Conservation (phyloP, 2,888 invertebrate genomes). For the Amblyjoppa fuscipennis region DNA sequence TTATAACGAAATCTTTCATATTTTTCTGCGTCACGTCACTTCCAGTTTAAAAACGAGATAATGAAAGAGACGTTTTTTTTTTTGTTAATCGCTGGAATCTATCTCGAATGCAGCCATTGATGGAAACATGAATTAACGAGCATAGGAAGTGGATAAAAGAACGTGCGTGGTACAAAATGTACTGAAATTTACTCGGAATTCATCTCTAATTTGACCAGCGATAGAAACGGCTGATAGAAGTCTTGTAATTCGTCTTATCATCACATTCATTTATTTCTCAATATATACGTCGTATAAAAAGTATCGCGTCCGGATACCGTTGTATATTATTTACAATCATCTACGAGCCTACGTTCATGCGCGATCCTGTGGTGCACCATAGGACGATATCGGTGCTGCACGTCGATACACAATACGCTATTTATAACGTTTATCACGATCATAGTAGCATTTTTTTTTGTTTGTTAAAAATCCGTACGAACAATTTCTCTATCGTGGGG, state of each 20-base stretch:
- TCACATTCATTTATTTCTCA: slow-evolving; percentile 60
- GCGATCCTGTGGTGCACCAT: neutral
- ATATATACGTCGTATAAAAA: slow-evolving; percentile 51
- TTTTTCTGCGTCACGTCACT: too few species aligned
- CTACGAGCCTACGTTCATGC: neutral
- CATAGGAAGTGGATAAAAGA: too few species aligned
- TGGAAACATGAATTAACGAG: too few species aligned
- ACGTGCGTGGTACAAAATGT: too few species aligned
- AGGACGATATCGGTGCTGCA: slow-evolving; percentile 35
- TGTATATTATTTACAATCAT: slow-evolving; percentile 49
- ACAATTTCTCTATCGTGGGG: neutral
- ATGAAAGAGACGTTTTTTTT: too few species aligned
- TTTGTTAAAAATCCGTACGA: neutral
- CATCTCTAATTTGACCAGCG: neutral
- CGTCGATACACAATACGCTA: neutral
- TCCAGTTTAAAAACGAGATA: too few species aligned
- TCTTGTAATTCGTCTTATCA: neutral
- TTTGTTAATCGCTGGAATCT: too few species aligned
- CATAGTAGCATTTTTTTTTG: neutral
- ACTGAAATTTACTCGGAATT: too few species aligned
- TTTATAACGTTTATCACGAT: slow-evolving; percentile 5
- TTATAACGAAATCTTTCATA: too few species aligned
- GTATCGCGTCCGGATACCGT: slow-evolving; percentile 20
- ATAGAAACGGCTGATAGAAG: neutral
- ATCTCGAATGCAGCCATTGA: too few species aligned